A percentile compares a stretch with the other conserved stretches of the same genome.
Evolutionary conservation across 2,888 invertebrate species (phyloP).

Genomic region (Urechis unicinctus): DNA sequence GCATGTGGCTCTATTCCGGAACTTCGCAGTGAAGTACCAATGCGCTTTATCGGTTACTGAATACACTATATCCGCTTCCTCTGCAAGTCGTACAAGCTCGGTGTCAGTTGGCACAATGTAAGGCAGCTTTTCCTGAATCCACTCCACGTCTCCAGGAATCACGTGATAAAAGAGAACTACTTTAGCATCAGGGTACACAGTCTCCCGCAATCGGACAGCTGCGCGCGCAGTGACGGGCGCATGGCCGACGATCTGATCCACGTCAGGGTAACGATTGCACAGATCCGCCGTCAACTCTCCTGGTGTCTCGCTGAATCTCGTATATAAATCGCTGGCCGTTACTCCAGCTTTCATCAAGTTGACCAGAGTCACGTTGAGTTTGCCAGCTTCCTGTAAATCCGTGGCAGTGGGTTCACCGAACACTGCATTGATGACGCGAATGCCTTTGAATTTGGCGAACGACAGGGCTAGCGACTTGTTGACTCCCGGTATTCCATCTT

Average conservation of each 20-base stretch:
- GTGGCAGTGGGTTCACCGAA: slow-evolving; percentile 1
- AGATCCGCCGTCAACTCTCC: neutral
- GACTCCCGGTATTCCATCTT: slow-evolving; percentile 15
- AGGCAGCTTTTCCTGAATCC: slow-evolving; percentile 11
- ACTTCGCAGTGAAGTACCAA: slow-evolving; percentile 19
- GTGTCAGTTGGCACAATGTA: slow-evolving; percentile 10
- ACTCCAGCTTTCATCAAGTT: neutral
- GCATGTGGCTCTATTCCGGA: slow-evolving; percentile 15
- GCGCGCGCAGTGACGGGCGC: slow-evolving; percentile 19
- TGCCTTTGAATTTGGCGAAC: slow-evolving; percentile 11
- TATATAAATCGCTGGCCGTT: slow-evolving; percentile 1
- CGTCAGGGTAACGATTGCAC: slow-evolving; percentile 1
- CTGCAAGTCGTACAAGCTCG: slow-evolving; percentile 14
- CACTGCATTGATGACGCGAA: slow-evolving; percentile 12
- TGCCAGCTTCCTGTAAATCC: slow-evolving; percentile 4
- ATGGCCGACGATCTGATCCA: slow-evolving; percentile 21
- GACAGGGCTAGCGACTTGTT: slow-evolving; percentile 14
- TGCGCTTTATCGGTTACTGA: slow-evolving; percentile 21
- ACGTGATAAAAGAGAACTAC: slow-evolving; percentile 22
- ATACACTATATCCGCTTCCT: slow-evolving; percentile 19
- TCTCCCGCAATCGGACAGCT: slow-evolving; percentile 12
- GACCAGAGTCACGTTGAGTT: slow-evolving; percentile 9
- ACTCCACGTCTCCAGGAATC: slow-evolving; percentile 16
- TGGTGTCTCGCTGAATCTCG: slow-evolving; percentile 8
- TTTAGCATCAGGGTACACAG: slow-evolving; percentile 12